These are phyloP conservation scores for Sarcophaga caerulescens DNA, from an alignment of 2,888 invertebrate genomes.

Conservation along the genomic window DNA sequence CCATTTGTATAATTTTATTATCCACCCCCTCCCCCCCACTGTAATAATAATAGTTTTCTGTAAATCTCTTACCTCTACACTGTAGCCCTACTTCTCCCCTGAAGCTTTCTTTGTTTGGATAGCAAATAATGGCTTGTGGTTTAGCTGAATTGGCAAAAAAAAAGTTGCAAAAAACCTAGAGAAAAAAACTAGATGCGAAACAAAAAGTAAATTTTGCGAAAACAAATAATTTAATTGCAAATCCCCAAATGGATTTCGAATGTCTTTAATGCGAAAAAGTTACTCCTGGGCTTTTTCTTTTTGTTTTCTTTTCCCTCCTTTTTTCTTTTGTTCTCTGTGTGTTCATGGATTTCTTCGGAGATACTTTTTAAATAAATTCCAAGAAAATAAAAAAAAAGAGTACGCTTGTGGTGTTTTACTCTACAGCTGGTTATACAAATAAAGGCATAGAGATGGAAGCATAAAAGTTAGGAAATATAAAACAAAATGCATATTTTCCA, in stretches of 20 bases:
- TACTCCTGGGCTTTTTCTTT: not conserved
- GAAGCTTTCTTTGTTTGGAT: not conserved
- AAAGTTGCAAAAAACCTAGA: not conserved
- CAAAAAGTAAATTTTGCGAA: conserved; percentile 15
- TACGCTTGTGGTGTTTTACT: not conserved
- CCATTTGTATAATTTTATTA: conserved; percentile 7
- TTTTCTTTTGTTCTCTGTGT: not conserved
- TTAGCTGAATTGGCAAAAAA: conserved; percentile 23
- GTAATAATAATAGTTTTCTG: conserved; percentile 1
- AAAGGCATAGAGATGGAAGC: too few relatives aligned
- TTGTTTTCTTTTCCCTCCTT: too few relatives aligned
- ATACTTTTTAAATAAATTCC: not conserved
- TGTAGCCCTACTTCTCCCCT: not conserved
- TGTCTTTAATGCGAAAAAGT: conserved; percentile 2
- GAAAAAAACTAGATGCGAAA: not conserved
- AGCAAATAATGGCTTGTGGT: not conserved
- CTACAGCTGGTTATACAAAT: too few relatives aligned
- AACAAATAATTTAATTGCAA: conserved; percentile 25
- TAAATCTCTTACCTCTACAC: not conserved
- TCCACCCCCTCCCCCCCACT: too few relatives aligned
- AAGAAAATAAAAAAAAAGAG: not conserved
- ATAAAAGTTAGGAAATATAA: too few relatives aligned
- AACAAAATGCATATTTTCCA: too few relatives aligned
- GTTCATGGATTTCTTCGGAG: not conserved
- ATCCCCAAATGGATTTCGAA: conserved; percentile 19